phyloP scores from a whole-genome alignment of 2,888 invertebrate species.

The Lithodes maja region DNA sequence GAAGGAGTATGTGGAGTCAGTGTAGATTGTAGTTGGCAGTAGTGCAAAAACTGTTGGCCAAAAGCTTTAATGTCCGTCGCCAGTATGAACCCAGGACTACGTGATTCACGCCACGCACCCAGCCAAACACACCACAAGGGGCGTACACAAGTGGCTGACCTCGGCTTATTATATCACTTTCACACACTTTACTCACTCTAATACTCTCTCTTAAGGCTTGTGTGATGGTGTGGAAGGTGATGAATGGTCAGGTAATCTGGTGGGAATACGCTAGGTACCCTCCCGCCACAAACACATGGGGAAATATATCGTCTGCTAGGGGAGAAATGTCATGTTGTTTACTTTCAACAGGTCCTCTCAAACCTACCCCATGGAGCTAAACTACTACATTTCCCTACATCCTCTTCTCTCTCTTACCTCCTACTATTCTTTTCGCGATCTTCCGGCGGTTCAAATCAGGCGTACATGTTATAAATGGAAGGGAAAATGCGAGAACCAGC shows the following conservation, averaged over 20 bases:
- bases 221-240: background rate
- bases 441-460: background rate
- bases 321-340: slow-evolving; percentile 6
- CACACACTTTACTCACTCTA: background rate
- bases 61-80: too few species aligned
- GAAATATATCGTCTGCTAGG: slow-evolving; percentile 12
- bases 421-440: background rate
- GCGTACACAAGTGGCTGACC: background rate
- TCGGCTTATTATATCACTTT: background rate
- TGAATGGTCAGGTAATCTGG: background rate
- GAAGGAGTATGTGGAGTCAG: too few species aligned
- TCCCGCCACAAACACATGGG: background rate
- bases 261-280: background rate
- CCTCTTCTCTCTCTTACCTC: background rate
- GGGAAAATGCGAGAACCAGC: background rate
- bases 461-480: background rate
- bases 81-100: too few species aligned
- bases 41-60: too few species aligned
- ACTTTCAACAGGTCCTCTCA: background rate
- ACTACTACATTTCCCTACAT: background rate
- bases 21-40: too few species aligned
- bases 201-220: background rate
- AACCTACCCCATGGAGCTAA: background rate
- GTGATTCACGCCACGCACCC: slow-evolving; percentile 3
- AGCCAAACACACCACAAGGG: slow-evolving; percentile 10